Percentiles rank a stretch among this genome's conserved stretches.
These are phyloP conservation scores for Cynopterus brachyotis DNA, from an alignment of 2,113 vertebrate species.

Conservation along the genomic window DNA sequence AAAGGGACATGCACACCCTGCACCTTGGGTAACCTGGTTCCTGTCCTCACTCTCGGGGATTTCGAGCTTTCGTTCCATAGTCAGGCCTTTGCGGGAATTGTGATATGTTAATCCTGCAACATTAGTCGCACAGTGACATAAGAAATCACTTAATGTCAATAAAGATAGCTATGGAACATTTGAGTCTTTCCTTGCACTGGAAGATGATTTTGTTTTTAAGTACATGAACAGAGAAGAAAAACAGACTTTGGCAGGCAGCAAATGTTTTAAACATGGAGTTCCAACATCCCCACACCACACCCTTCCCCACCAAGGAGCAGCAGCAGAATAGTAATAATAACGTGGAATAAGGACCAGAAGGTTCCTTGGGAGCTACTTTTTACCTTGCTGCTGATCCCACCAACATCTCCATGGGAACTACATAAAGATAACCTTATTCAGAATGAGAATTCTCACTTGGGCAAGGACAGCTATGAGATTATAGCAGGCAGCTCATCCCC, in stretches of 20 bases:
- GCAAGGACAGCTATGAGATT: neutral
- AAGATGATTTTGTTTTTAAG: slow-evolving; percentile 60
- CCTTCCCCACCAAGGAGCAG: neutral
- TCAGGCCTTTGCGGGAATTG: neutral
- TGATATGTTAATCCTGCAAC: neutral
- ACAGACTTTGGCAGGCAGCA: slow-evolving; percentile 35
- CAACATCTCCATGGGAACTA: neutral
- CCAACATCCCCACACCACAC: neutral
- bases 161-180: neutral
- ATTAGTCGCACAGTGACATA: neutral
- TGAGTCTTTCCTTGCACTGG: neutral
- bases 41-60: neutral
- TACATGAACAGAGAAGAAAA: slow-evolving; percentile 42
- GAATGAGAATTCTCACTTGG: neutral
- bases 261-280: slow-evolving; percentile 27
- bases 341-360: neutral
- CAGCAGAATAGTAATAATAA: neutral
- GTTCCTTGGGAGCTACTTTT: neutral
- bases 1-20: neutral
- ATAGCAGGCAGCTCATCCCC: neutral
- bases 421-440: neutral
- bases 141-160: slow-evolving; percentile 29
- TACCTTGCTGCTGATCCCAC: neutral
- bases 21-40: neutral
- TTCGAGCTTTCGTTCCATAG: neutral